Evolutionary conservation across 2,797 vertebrate genomes (phyloP), one percentile per base, ranked within the genome.

Genomic region (Nannoperca obscura): DNA sequence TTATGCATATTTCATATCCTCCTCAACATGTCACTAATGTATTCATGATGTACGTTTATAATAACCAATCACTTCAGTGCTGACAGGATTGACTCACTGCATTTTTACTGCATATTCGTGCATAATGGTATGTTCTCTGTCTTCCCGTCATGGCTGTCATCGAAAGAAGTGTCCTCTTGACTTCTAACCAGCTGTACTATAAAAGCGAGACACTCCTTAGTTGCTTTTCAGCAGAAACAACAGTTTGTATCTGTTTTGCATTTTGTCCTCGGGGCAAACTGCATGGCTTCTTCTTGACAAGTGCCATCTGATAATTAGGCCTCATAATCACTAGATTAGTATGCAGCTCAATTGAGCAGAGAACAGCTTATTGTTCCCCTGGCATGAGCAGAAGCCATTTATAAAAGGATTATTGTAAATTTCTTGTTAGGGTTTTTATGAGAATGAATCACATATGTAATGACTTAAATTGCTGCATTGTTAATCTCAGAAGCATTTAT

Each of bases 241-340:
- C 90, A 84, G 81, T 93, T 93, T 90, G 84, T 65, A 49, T 89
- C 87, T 87, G 69, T 86, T 90, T 85, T 88, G 84, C 89, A 86
- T 92, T 89, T 90, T 15, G n/a, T 88, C 88, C 88, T 85, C 70
- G 1, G 84, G 91, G 89, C 90, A 87, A 82, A 91, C 79, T 66
- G 80, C 88, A 65, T 34, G 50, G 78, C 69, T 86, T 88, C 83
- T 86, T 86, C 83, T 88, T 87, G 85, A 94, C 91, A 91, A 91
- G 90, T 88, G 87, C 85, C 87, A 91, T 94, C 90, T 92, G 91
- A 93, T 91, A 94, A 94, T 94, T 93, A 91, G 89, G 84, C 67
- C 81, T 91, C 90, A 83, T 93, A 93, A 94, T 94, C 90, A 90
- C 63, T 80, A 80, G 54, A 91, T 94, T 93, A 92, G 89, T 92